phyloP scores from a whole-genome alignment of 2,888 invertebrate species.

The Gymnoscelis rufifasciata region DNA sequence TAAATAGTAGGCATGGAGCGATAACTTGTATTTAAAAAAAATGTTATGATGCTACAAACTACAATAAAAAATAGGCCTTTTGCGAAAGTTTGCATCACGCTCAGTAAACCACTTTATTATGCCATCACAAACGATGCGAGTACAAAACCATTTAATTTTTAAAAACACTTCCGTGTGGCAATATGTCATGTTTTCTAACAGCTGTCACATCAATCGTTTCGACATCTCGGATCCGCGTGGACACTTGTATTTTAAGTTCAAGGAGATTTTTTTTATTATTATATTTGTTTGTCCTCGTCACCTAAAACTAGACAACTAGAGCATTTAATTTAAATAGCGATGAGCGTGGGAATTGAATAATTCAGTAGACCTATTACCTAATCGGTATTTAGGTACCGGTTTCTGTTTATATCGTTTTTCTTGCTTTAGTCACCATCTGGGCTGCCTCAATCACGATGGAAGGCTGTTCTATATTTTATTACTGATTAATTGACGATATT shows the following conservation, averaged over 20 bases:
- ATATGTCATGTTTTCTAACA: constrained; percentile 15
- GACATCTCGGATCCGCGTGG: constrained; percentile 27
- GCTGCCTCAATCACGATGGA: no score
- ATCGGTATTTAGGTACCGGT: not conserved
- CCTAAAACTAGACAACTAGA: constrained; percentile 17
- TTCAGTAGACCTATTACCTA: not conserved
- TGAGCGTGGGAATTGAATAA: constrained; percentile 4
- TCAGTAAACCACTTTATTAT: no score
- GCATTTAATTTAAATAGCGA: constrained; percentile 13
- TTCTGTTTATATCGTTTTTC: not conserved
- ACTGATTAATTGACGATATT: no score
- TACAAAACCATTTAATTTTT: not conserved
- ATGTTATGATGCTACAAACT: no score
- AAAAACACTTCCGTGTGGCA: constrained; percentile 27
- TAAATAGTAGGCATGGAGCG: no score
- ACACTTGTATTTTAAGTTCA: constrained; percentile 38
- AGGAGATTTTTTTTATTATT: constrained; percentile 33
- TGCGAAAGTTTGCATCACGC: no score
- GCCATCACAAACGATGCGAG: no score
- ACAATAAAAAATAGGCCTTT: no score
- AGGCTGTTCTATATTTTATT: no score
- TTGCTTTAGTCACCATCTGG: no score
- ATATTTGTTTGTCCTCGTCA: constrained; percentile 17
- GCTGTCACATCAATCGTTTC: constrained; percentile 17
- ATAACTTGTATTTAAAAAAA: no score